These are phyloP conservation scores for Scopus umbretta DNA, from an alignment of 2,113 vertebrate species.

Conservation along the genomic window DNA sequence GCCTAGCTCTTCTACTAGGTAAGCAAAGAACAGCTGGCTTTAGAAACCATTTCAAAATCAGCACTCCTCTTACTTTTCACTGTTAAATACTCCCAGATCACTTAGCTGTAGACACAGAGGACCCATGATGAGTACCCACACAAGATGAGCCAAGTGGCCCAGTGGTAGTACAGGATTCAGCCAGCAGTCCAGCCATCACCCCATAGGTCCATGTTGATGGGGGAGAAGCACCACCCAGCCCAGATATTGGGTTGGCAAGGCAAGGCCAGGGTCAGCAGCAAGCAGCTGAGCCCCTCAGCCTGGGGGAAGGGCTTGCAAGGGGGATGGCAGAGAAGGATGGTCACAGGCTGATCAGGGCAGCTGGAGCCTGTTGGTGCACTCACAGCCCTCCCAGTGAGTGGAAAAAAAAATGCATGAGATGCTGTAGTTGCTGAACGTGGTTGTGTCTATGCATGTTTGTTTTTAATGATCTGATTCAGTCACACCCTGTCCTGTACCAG, in stretches of 20 bases:
- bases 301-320: not conserved
- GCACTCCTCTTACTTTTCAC: not conserved
- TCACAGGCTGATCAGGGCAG: not conserved
- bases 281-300: not conserved
- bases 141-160: not conserved
- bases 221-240: not conserved
- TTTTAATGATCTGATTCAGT: not conserved
- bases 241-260: not conserved
- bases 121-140: accelerated
- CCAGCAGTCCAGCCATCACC: not conserved
- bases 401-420: not conserved
- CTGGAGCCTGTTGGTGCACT: not conserved
- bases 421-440: not conserved
- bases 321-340: not conserved
- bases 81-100: not conserved
- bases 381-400: accelerated
- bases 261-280: not conserved
- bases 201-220: accelerated
- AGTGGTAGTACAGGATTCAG: not conserved
- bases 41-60: not conserved
- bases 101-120: not conserved
- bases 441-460: not conserved
- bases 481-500: not conserved
- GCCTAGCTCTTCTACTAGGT: not conserved
- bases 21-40: not conserved